Evolutionary conservation across 2,888 invertebrate genomes (phyloP), one percentile per base, ranked within the genome.

Genomic region (Spodoptera littoralis): DNA sequence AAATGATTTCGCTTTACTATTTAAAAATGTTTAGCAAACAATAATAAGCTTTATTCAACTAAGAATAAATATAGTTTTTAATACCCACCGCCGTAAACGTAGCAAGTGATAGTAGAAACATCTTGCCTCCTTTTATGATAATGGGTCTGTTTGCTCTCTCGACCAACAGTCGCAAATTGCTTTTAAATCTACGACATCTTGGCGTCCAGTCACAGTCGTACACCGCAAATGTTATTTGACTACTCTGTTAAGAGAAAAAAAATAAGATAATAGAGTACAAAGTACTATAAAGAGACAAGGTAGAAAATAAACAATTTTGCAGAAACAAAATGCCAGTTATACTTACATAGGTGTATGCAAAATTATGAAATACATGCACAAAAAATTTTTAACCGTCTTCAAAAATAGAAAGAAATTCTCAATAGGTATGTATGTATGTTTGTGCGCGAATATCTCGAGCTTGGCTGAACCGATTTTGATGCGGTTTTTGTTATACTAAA

Each of bases 71-170:
- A 27, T 11, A 8, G 9, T 24, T 42, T 36, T 46, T 12, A 13
- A 41, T 65, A 87, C 87, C 81, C 82, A 93, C 92, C 67, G 89
- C 89, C 62, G 89, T 87, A 69, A 92, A 93, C 51, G 92, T 90
- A n/a, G 63, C 77, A 5, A 92, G 80, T 42, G 91, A 90, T 2
- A 92, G 77, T 11, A 87, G 82, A 59, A 92, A 91, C 88, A 92
- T 91, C 74, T 90, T 92, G 59, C 88, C 85, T 5, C 88, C 91
- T 8, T 77, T 88, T 55, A 93, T 86, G 3, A 85, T 82, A 1
- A 92, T 70, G 0, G 92, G 91, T 46, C 77, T 83, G 43, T 87
- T 86, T 4, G 87, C 80, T 60, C 90, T 84, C 73, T 89, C 89
- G 6, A 89, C 85, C n/a, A 92, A 89, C n/a, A 92, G 66, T 63